phyloP scores from a whole-genome alignment of 2,888 invertebrate genomes.

The Polydrusus cervinus region DNA sequence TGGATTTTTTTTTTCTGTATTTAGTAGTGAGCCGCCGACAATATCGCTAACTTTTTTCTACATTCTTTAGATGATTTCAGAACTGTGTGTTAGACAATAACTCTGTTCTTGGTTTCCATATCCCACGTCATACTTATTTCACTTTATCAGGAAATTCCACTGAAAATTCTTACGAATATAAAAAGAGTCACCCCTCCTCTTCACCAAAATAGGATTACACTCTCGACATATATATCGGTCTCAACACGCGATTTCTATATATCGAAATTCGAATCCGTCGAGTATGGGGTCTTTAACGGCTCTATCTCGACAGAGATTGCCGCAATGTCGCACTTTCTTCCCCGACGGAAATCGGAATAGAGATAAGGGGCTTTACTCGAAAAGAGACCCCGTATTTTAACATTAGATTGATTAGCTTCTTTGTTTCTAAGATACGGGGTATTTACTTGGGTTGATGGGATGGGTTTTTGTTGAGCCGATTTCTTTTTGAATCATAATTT shows the following conservation, averaged over 20 bases:
- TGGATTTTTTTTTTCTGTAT: no score
- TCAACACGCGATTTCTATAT: slow-evolving; percentile 31
- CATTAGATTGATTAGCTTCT: slow-evolving; percentile 44
- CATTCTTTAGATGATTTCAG: no score
- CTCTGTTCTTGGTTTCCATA: no score
- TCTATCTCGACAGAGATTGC: slow-evolving; percentile 38
- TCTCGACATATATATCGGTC: slow-evolving; percentile 30
- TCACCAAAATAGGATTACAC: slow-evolving; percentile 29
- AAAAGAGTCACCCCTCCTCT: neutral
- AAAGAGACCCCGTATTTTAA: slow-evolving; percentile 30
- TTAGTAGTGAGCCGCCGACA: no score
- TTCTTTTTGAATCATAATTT: neutral
- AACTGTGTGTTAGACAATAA: no score
- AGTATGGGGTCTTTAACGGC: slow-evolving; percentile 31
- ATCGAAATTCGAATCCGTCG: slow-evolving; percentile 28
- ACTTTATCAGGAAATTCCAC: neutral
- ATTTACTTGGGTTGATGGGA: neutral
- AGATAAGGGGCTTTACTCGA: slow-evolving; percentile 36
- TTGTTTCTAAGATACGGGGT: slow-evolving; percentile 27
- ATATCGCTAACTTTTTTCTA: no score
- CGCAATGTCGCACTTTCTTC: slow-evolving; percentile 42
- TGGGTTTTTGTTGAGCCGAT: neutral
- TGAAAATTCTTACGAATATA: neutral
- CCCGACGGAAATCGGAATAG: slow-evolving; percentile 27
- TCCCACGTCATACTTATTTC: neutral